Evolutionary conservation across 1,140 invertebrate genomes (phyloP).

Genomic region (Belonocnema kinseyi): DNA sequence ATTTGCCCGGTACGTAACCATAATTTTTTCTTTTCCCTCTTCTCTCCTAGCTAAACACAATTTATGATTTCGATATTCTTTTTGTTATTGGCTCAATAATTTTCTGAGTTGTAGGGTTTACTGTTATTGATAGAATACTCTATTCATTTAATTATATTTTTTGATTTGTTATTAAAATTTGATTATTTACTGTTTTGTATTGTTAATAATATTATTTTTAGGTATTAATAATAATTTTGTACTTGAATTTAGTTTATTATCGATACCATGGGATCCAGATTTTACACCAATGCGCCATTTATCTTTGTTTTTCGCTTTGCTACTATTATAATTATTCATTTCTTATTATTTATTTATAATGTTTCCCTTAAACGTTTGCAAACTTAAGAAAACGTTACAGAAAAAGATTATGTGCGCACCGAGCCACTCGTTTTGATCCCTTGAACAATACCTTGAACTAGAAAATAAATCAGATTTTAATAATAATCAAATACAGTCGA

Average conservation of each 20-base stretch:
- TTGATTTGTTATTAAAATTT: neutral
- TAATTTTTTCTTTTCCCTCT: constrained; percentile 72
- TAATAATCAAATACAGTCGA: too few species aligned
- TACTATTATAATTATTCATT: neutral
- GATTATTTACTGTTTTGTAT: neutral
- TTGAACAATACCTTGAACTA: neutral
- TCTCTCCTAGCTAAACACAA: constrained; percentile 47
- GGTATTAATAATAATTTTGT: neutral
- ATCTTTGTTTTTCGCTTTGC: constrained; percentile 61
- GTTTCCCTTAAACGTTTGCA: constrained; percentile 36
- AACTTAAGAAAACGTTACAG: constrained; percentile 34
- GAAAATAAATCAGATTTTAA: too few species aligned
- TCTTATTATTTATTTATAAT: constrained; percentile 42
- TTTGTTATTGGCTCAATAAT: constrained; percentile 9
- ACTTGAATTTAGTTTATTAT: neutral
- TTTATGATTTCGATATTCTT: constrained; percentile 10
- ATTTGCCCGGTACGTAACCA: constrained; percentile 83
- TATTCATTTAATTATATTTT: neutral
- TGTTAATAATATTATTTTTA: neutral
- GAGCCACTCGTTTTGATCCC: constrained; percentile 64
- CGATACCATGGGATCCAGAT: constrained; percentile 27
- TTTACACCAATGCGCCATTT: constrained; percentile 52
- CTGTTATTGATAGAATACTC: constrained; percentile 11
- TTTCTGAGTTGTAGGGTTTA: constrained; percentile 34
- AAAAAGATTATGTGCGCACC: constrained; percentile 74